phyloP scores from a whole-genome alignment of 2,888 invertebrate species.

The Mesodorylaimus sp. region DNA sequence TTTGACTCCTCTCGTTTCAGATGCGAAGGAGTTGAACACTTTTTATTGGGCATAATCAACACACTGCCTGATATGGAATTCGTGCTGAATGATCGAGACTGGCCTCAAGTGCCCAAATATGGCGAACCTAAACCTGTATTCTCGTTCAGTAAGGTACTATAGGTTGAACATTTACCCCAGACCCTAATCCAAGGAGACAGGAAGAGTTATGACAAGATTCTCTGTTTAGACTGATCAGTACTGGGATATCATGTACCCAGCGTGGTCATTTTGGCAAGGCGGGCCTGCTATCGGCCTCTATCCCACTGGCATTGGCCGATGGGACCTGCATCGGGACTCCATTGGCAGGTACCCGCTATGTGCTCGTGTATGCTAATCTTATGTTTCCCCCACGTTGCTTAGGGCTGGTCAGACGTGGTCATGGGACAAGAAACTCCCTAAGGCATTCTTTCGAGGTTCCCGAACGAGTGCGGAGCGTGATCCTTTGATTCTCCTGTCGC shows the following conservation, averaged over 20 bases:
- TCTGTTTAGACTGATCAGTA: slow-evolving; percentile 50
- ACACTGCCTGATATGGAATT: slow-evolving; percentile 64
- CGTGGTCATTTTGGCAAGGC: slow-evolving; percentile 96
- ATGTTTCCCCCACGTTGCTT: slow-evolving; percentile 1
- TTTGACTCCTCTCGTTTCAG: slow-evolving; percentile 31
- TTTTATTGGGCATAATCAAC: slow-evolving; percentile 47
- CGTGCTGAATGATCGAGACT: slow-evolving; percentile 70
- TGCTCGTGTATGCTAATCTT: slow-evolving; percentile 18
- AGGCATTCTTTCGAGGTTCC: slow-evolving; percentile 72
- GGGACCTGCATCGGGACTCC: slow-evolving; percentile 62
- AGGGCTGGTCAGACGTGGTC: slow-evolving; percentile 45
- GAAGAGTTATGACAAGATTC: no score
- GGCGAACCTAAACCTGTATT: slow-evolving; percentile 53
- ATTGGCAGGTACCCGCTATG: no score
- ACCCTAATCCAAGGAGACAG: slow-evolving; percentile 1
- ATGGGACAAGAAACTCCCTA: slow-evolving; percentile 53
- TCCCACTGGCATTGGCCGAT: slow-evolving; percentile 76
- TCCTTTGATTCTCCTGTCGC: slow-evolving; percentile 53
- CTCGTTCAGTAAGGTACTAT: slow-evolving; percentile 71
- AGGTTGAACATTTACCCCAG: slow-evolving; percentile 9
- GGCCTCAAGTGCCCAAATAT: slow-evolving; percentile 59
- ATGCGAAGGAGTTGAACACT: slow-evolving; percentile 75
- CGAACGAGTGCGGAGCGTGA: slow-evolving; percentile 79
- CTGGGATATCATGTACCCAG: slow-evolving; percentile 71
- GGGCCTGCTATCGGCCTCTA: slow-evolving; percentile 85